A percentile compares a stretch with the other conserved stretches of the same genome.
These are phyloP conservation scores for Muscicapa adusta DNA, from an alignment of 2,113 vertebrate species.

Conservation along the genomic window DNA sequence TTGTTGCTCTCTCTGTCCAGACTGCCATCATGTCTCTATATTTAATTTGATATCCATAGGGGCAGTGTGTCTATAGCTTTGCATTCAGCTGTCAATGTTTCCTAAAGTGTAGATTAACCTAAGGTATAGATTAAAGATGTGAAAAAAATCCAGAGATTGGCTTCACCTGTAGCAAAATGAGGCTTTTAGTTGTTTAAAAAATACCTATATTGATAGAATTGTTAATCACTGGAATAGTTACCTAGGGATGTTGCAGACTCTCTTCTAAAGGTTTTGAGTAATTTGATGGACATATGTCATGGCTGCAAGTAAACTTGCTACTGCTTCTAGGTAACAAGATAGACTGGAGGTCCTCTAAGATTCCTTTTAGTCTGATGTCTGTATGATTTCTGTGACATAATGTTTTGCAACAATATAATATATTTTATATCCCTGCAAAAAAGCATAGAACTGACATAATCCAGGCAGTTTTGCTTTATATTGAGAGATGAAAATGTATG, in stretches of 20 bases:
- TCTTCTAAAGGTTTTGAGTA: not conserved
- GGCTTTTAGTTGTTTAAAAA: not conserved
- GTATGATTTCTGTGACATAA: not conserved
- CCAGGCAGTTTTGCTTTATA: not conserved
- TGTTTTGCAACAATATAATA: not conserved
- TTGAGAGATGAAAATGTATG: not conserved
- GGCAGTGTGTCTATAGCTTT: not conserved
- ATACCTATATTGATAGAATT: not conserved
- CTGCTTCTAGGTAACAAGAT: not conserved
- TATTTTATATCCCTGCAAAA: not conserved
- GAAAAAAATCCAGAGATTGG: not conserved
- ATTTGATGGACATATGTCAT: not conserved
- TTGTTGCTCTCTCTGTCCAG: not conserved
- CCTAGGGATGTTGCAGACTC: not conserved
- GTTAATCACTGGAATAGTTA: not conserved
- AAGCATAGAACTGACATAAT: not conserved
- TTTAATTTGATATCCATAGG: not conserved
- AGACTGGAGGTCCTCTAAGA: not conserved
- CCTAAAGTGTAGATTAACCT: not conserved
- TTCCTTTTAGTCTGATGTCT: not conserved
- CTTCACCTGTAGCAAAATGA: not conserved
- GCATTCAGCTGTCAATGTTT: not conserved
- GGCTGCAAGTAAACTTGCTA: not conserved
- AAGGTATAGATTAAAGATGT: not conserved
- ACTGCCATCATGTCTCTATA: rapidly evolving